phyloP scores from a whole-genome alignment of 1,140 invertebrate species.

The Lepidurus apus region DNA sequence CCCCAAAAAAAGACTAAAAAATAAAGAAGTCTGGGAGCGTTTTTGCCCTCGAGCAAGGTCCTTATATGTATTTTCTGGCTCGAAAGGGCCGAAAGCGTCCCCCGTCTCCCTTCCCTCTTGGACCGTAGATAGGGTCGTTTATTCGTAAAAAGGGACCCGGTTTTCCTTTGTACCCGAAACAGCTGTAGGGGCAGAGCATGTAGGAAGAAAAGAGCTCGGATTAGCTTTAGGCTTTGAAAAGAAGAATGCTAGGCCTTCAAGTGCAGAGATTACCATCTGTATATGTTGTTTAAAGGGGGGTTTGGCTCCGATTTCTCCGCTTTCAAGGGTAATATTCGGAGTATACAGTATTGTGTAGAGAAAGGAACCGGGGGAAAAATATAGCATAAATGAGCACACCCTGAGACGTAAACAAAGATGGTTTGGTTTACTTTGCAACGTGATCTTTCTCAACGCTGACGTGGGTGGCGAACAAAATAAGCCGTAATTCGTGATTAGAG shows the following conservation, averaged over 20 bases:
- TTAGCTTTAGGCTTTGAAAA: not conserved
- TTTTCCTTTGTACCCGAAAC: conserved; percentile 8
- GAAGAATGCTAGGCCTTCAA: not conserved
- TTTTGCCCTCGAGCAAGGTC: conserved; percentile 6
- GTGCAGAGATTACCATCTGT: not conserved
- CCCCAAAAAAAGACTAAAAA: not conserved
- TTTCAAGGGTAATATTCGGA: not conserved
- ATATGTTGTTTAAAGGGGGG: not conserved
- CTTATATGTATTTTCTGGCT: not conserved
- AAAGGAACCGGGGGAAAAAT: not conserved
- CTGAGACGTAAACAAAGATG: too few relatives aligned
- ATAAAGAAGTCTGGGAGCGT: not conserved
- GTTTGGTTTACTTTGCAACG: too few relatives aligned
- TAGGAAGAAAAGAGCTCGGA: not conserved
- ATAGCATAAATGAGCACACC: too few relatives aligned
- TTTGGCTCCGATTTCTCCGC: not conserved
- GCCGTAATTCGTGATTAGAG: too few relatives aligned
- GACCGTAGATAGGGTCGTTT: conserved; percentile 10
- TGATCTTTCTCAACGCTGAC: too few relatives aligned
- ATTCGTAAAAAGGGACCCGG: not conserved
- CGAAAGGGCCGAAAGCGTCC: not conserved
- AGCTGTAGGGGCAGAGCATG: not conserved
- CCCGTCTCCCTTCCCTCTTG: not conserved
- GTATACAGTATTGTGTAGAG: not conserved
- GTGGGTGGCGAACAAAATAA: too few relatives aligned